These are phyloP conservation scores for Pitta sordida DNA, from an alignment of 2,113 vertebrate genomes.

Conservation along the genomic window DNA sequence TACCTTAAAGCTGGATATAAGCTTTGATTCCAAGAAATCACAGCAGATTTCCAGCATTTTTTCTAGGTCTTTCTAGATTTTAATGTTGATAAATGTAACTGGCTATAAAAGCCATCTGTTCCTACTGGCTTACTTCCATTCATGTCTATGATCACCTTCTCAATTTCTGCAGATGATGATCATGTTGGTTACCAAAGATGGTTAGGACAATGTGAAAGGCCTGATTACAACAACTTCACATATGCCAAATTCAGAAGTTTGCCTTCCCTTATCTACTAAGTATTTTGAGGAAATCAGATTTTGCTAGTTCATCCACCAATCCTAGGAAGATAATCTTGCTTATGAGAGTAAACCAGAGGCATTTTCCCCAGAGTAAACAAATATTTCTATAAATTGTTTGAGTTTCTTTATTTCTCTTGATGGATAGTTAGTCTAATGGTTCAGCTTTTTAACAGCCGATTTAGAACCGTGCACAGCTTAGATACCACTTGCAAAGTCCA, in stretches of 20 bases:
- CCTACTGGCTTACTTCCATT: not conserved
- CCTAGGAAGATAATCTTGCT: not conserved
- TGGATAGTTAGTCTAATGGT: not conserved
- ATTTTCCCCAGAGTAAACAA: not conserved
- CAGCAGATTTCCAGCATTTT: not conserved
- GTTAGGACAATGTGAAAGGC: not conserved
- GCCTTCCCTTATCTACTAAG: not conserved
- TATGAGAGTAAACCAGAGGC: not conserved
- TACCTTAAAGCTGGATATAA: not conserved
- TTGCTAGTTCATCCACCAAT: not conserved
- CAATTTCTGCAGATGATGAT: not conserved
- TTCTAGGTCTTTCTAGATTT: not conserved
- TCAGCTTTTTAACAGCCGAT: not conserved
- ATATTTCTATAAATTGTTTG: not conserved
- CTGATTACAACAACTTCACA: not conserved
- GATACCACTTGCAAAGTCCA: not conserved
- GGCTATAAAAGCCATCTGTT: not conserved
- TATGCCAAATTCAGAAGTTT: not conserved
- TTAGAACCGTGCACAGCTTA: not conserved
- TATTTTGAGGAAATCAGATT: not conserved
- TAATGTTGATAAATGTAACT: not conserved
- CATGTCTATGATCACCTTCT: not conserved
- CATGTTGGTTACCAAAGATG: not conserved
- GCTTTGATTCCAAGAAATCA: not conserved
- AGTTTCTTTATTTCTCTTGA: not conserved